Base-by-base conservation (phyloP, 2,797 vertebrate species). In the Parambassis ranga region DNA sequence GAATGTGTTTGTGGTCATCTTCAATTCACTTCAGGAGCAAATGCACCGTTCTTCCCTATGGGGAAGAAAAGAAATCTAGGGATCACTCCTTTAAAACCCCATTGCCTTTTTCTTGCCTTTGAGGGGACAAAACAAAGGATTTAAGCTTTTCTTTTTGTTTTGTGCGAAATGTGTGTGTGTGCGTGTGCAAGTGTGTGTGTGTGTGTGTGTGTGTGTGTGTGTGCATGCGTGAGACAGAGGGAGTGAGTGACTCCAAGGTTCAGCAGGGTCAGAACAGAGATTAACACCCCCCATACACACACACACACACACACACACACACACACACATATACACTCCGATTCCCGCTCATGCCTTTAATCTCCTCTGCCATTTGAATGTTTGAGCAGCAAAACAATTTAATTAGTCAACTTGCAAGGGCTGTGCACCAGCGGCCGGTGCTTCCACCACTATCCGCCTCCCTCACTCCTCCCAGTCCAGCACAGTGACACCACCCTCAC, bases 321-420 rank as follows among this genome's bases (percentile, higher is more conserved):
- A 47, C 47, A 59, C 31, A 75, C 35, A 53, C 26, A 52, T 0
- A 73, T 3, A 57, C 42, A 33, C 59, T 56, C 44, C 22, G 22
- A 28, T 75, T 70, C 66, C 65, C 24, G 83, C 86, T 77, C 89
- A 91, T 91, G 89, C 91, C 92, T 92, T 93, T 94, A 95, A 96
- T 96, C 93, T 96, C 91, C 83, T 92, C 89, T 90, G 93, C 92
- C 91, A 93, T 94, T 95, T 95, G 93, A 95, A 94, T 94, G 92
- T 96, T 95, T 92, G 92, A 94, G 93, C 93, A 93, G 92, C 93
- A 83, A 93, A 96, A 95, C 94, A 94, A 93, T 96, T 96, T 95
- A 94, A 96, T 96, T 97, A 95, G 92, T 94, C 93, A 93, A 94
- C 94, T 95, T 94, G 93, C 89, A 89, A 91, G 92, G 87, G 87